phyloP scores from a whole-genome alignment of 92 coral and sea anemone species.

The Micromussa lordhowensis region DNA sequence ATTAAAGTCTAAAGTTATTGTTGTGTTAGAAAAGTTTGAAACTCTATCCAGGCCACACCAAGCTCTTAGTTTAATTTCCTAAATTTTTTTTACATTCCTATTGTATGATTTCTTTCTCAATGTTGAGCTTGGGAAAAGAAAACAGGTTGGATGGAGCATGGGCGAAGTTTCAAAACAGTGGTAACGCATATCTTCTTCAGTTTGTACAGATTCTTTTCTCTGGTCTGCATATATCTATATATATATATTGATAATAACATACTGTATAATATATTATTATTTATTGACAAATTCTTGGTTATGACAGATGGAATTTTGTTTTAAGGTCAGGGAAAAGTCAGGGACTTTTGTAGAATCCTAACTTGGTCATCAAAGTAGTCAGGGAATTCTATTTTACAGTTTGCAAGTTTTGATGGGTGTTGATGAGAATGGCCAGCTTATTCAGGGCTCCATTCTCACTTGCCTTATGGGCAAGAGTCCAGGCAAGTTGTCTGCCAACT shows the following conservation, averaged over 20 bases:
- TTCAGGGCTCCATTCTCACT: too few species aligned
- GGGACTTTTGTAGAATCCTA: not conserved
- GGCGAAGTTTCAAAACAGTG: not conserved
- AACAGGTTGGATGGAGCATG: too few species aligned
- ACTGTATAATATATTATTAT: not conserved
- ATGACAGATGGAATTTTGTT: not conserved
- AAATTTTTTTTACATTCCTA: too few species aligned
- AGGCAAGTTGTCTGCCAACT: too few species aligned
- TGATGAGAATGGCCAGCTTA: too few species aligned
- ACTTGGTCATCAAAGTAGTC: too few species aligned
- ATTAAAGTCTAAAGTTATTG: not conserved
- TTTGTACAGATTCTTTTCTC: not conserved
- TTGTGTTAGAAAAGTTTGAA: not conserved
- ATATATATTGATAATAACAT: not conserved
- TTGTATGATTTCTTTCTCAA: too few species aligned
- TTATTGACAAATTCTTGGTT: not conserved
- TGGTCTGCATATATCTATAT: not conserved
- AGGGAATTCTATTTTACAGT: too few species aligned
- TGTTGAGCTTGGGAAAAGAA: too few species aligned
- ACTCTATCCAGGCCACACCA: not conserved
- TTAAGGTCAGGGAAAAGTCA: not conserved
- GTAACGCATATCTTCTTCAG: not conserved
- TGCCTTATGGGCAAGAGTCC: too few species aligned
- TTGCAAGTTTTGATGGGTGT: too few species aligned
- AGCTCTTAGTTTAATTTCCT: too few species aligned